phyloP scores from a whole-genome alignment of 1,140 invertebrate genomes.

The Reticulitermes speratus region DNA sequence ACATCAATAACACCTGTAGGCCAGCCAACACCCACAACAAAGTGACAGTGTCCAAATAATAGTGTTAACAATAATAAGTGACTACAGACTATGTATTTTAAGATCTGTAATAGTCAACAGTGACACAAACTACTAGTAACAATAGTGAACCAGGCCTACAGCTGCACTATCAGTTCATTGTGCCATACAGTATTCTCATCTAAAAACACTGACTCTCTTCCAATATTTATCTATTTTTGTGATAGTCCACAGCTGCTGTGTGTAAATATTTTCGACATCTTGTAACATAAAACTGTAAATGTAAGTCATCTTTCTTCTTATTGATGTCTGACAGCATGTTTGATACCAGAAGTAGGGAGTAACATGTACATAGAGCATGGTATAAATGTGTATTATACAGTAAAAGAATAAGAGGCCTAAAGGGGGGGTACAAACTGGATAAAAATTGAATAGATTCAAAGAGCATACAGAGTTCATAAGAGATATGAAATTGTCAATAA shows the following conservation, averaged over 20 bases:
- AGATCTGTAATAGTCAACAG: neutral
- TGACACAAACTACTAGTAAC: neutral
- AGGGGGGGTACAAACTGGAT: neutral
- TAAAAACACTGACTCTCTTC: neutral
- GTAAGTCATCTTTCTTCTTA: neutral
- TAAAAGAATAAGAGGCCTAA: neutral
- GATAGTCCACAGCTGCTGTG: neutral
- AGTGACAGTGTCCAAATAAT: conserved; percentile 11
- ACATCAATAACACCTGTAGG: conserved; percentile 34
- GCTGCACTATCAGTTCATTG: neutral
- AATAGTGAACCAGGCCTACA: neutral
- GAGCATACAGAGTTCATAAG: too few species aligned
- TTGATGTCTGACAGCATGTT: neutral
- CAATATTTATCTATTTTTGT: conserved; percentile 22
- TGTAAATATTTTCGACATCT: neutral
- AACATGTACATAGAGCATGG: neutral
- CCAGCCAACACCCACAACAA: conserved; percentile 26
- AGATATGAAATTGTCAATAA: too few species aligned
- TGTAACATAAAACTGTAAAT: conserved; percentile 16
- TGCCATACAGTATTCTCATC: conserved; percentile 28
- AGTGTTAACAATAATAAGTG: neutral
- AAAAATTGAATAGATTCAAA: neutral
- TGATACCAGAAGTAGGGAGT: neutral
- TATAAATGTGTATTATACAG: neutral
- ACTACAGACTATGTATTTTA: neutral